Conservation (phyloP, 2,888 invertebrate genomes). For the Cordilura impudica region DNA sequence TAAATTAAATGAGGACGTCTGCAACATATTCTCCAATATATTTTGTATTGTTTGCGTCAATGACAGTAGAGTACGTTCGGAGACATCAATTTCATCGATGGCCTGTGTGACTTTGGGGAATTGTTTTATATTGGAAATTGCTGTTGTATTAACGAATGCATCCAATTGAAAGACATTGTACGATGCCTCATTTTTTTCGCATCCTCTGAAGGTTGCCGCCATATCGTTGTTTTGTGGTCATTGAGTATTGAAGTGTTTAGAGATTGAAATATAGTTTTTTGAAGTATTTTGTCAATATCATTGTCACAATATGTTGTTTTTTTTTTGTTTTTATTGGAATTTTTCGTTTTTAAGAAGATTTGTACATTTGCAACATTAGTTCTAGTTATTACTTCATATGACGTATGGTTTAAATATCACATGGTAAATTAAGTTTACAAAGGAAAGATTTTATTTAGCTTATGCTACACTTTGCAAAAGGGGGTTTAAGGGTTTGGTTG, state of each 20-base stretch:
- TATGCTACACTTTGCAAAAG: neutral
- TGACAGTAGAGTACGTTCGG: slow-evolving; percentile 74
- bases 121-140: slow-evolving; percentile 78
- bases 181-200: slow-evolving; percentile 85
- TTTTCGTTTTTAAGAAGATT: neutral
- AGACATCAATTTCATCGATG: slow-evolving; percentile 75
- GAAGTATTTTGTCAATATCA: neutral
- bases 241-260: neutral
- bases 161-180: slow-evolving; percentile 86
- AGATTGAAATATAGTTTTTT: neutral
- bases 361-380: neutral
- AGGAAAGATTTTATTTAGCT: neutral
- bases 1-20: slow-evolving; percentile 76
- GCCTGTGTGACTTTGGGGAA: slow-evolving; percentile 76
- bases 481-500: neutral
- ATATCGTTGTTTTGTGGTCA: neutral
- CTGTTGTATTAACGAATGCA: slow-evolving; percentile 84
- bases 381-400: neutral
- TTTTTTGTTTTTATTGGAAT: neutral
- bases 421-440: neutral
- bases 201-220: slow-evolving; percentile 80
- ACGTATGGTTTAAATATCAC: neutral
- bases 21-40: slow-evolving; percentile 76
- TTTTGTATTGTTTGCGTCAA: slow-evolving; percentile 76
- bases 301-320: neutral